phyloP scores from a whole-genome alignment of 2,113 vertebrate genomes.

The Trogon melanurus region DNA sequence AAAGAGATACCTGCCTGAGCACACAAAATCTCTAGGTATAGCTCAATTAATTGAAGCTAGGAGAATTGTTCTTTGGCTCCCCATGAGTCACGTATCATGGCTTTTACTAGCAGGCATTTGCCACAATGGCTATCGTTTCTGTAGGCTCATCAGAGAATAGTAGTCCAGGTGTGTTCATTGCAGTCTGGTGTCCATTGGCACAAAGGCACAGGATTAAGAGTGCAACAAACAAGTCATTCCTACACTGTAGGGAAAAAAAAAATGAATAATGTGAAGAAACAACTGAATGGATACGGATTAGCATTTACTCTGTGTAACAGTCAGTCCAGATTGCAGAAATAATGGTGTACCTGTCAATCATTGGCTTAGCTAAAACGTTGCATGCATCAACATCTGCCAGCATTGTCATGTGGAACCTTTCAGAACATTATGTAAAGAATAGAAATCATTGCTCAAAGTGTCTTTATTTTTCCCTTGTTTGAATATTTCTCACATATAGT shows the following conservation, averaged over 20 bases:
- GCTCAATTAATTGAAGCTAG: slow-evolving; percentile 61
- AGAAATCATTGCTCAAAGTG: slow-evolving; percentile 36
- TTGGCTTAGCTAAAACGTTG: slow-evolving; percentile 17
- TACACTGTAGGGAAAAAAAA: slow-evolving; percentile 46
- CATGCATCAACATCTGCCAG: slow-evolving; percentile 42
- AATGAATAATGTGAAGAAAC: slow-evolving; percentile 57
- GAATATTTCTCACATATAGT: slow-evolving; percentile 24
- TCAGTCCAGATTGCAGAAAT: slow-evolving; percentile 61
- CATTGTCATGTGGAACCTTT: slow-evolving; percentile 42
- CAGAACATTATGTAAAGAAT: slow-evolving; percentile 53
- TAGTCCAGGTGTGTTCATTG: slow-evolving; percentile 57
- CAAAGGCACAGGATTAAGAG: slow-evolving; percentile 29
- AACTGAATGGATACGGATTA: slow-evolving; percentile 47
- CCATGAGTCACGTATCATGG: not conserved
- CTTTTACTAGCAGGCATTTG: slow-evolving; percentile 28
- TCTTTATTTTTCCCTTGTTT: slow-evolving; percentile 47
- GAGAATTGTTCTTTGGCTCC: slow-evolving; percentile 43
- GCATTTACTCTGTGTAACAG: slow-evolving; percentile 54
- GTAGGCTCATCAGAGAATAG: slow-evolving; percentile 9
- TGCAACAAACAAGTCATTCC: slow-evolving; percentile 57
- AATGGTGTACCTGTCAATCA: slow-evolving; percentile 66
- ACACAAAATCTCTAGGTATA: slow-evolving; percentile 39
- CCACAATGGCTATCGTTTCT: not conserved
- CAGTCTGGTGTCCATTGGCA: slow-evolving; percentile 19
- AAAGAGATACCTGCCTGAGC: slow-evolving; percentile 34